These are phyloP conservation scores for Neria commutata DNA, from an alignment of 2,888 invertebrate species.

Conservation along the genomic window DNA sequence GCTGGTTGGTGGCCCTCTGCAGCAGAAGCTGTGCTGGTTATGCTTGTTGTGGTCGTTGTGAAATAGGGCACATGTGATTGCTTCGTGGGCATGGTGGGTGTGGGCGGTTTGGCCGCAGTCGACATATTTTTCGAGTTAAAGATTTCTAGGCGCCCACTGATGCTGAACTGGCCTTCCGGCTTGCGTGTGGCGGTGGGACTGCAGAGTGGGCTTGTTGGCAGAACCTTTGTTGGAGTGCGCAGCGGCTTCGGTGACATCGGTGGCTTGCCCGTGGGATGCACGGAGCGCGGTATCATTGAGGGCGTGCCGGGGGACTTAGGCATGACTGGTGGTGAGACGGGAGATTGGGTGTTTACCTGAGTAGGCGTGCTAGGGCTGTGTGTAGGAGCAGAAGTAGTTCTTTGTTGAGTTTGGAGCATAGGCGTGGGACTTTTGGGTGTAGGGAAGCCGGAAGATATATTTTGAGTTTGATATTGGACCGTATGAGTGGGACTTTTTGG, in stretches of 20 bases:
- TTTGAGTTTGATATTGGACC: too few species aligned
- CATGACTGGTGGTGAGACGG: neutral
- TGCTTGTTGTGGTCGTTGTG: constrained; percentile 18
- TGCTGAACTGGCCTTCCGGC: constrained; percentile 45
- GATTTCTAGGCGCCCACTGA: constrained; percentile 56
- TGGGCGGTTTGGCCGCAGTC: constrained; percentile 36
- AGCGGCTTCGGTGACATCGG: constrained; percentile 44
- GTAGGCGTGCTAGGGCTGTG: neutral
- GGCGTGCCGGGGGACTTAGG: constrained; percentile 9
- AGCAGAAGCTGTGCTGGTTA: too few species aligned
- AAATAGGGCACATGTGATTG: constrained; percentile 35
- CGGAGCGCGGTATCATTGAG: constrained; percentile 48
- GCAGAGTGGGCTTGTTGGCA: constrained; percentile 23
- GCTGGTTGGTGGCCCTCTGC: too few species aligned
- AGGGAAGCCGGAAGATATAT: neutral
- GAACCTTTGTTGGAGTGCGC: constrained; percentile 9
- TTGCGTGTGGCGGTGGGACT: constrained; percentile 31
- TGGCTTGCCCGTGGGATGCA: constrained; percentile 43
- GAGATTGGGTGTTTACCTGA: neutral
- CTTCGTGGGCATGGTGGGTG: constrained; percentile 41
- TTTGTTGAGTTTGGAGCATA: too few species aligned
- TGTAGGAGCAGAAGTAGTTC: constrained; percentile 2
- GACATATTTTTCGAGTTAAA: constrained; percentile 53
- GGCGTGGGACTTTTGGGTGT: constrained; percentile 8
- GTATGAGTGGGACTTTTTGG: constrained; percentile 6